phyloP scores from a whole-genome alignment of 2,113 vertebrate genomes.

The Camelus bactrianus region DNA sequence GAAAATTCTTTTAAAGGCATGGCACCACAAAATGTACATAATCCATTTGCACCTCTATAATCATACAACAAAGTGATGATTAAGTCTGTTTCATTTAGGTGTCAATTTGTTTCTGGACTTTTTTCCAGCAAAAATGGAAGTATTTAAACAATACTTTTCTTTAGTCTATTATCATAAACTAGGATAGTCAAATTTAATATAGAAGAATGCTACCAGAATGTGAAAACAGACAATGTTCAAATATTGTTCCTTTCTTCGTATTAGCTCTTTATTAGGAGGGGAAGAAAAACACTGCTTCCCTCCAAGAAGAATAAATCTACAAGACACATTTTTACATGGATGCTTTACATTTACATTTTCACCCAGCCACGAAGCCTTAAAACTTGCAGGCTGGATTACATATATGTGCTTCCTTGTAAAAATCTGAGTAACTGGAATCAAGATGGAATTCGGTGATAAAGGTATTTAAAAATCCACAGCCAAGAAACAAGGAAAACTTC shows the following conservation, averaged over 20 bases:
- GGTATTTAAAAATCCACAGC: not conserved
- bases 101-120: constrained; percentile 15
- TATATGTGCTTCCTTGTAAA: constrained; percentile 25
- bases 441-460: constrained; percentile 14
- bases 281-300: not conserved
- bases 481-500: constrained; percentile 37
- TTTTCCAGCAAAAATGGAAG: constrained; percentile 8
- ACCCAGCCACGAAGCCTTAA: constrained; percentile 43
- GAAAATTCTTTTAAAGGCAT: constrained; percentile 24
- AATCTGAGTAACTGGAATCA: constrained; percentile 48
- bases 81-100: not conserved
- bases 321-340: constrained; percentile 9
- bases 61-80: not conserved
- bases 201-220: constrained; percentile 30
- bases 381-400: not conserved
- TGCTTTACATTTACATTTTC: constrained; percentile 40
- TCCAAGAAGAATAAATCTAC: constrained; percentile 59
- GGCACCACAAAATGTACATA: not conserved
- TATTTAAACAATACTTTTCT: not conserved
- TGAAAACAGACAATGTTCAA: constrained; percentile 44
- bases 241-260: not conserved
- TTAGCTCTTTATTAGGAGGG: not conserved
- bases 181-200: not conserved
- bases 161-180: not conserved
- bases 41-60: not conserved